A percentile compares a stretch with the other conserved stretches of the same genome.
These are phyloP conservation scores for Phragmatobia fuliginosa DNA, from an alignment of 2,888 invertebrate species.

Conservation along the genomic window DNA sequence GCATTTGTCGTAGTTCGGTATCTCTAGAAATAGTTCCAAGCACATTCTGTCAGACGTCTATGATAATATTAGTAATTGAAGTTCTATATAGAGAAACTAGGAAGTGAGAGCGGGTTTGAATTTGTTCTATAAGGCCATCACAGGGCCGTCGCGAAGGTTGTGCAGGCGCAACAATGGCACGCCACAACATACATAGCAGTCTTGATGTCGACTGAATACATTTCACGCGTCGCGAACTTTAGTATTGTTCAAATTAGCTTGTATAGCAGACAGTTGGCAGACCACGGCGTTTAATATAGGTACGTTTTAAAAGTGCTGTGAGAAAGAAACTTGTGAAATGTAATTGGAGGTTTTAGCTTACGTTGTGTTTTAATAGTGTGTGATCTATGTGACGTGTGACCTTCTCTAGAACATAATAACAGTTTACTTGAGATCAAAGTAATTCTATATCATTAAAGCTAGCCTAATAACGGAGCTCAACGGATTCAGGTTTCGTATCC, in stretches of 20 bases:
- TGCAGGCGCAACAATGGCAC: slow-evolving; percentile 36
- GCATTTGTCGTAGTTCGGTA: background rate
- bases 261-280: slow-evolving; percentile 14
- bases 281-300: slow-evolving; percentile 7
- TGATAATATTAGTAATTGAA: background rate
- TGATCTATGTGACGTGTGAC: background rate
- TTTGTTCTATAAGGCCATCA: slow-evolving; percentile 41
- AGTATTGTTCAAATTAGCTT: slow-evolving; percentile 16
- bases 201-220: slow-evolving; percentile 36
- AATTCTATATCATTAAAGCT: background rate
- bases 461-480: background rate
- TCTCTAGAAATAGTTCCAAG: background rate
- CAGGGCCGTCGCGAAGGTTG: slow-evolving; percentile 44
- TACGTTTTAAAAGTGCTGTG: slow-evolving; percentile 11
- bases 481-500: background rate
- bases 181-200: slow-evolving; percentile 32
- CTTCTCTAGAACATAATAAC: background rate
- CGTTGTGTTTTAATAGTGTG: slow-evolving; percentile 4
- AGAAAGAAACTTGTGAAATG: background rate
- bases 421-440: background rate
- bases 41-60: background rate
- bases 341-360: background rate
- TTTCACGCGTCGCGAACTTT: slow-evolving; percentile 32
- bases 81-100: slow-evolving; percentile 33
- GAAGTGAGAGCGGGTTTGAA: slow-evolving; percentile 46